Conservation (phyloP, 2,888 invertebrate species). For the Ectemnius lituratus region DNA sequence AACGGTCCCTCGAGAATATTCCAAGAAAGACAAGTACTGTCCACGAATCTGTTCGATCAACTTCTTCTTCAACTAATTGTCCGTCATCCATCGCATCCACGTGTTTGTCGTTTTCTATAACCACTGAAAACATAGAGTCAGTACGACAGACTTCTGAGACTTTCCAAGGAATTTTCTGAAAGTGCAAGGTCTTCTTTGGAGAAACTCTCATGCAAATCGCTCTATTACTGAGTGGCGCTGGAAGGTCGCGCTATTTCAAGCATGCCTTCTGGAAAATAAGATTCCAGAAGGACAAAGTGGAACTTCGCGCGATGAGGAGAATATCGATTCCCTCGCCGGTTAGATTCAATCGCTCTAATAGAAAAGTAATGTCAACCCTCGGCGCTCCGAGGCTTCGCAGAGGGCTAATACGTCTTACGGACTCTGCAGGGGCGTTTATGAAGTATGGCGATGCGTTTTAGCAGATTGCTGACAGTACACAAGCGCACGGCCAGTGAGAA, state of each 20-base stretch:
- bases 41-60: constrained; percentile 40
- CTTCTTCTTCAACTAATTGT: background rate
- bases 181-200: background rate
- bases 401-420: constrained; percentile 61
- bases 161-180: background rate
- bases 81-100: background rate
- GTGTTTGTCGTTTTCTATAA: background rate
- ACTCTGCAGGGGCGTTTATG: constrained; percentile 69
- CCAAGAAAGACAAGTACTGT: constrained; percentile 24
- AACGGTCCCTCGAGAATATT: constrained; percentile 71
- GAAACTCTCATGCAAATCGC: background rate
- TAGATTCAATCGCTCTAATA: constrained; percentile 72
- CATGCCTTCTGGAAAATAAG: constrained; percentile 3
- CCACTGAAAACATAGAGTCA: background rate
- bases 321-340: constrained; percentile 45
- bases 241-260: constrained; percentile 13
- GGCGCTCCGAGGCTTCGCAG: constrained; percentile 48
- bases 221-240: background rate
- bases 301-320: background rate
- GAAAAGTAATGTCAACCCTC: constrained; percentile 69
- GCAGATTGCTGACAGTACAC: constrained; percentile 72
- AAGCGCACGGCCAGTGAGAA: constrained; percentile 50
- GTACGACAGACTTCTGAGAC: background rate
- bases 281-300: background rate
- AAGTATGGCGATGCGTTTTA: constrained; percentile 75